Evolutionary conservation across 2,113 vertebrate species (phyloP).

Genomic region (Colossoma macropomum): DNA sequence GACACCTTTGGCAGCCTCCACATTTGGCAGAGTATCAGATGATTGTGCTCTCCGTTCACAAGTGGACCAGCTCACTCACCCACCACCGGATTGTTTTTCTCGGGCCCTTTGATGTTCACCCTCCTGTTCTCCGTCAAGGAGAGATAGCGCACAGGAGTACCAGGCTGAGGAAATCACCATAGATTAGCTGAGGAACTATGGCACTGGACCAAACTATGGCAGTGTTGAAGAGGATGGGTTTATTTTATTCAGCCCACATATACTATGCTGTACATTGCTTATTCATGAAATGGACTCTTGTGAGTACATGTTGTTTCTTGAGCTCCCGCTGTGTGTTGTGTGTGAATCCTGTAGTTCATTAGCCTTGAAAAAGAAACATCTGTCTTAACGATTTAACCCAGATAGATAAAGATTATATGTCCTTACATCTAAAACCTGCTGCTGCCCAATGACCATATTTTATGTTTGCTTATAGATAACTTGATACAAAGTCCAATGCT

Average conservation of each 20-base stretch:
- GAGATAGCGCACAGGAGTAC: conserved; percentile 6
- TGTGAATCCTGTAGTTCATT: neutral
- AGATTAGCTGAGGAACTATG: neutral
- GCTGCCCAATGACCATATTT: neutral
- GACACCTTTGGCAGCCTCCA: conserved; percentile 43
- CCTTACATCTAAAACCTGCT: neutral
- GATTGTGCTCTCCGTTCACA: conserved; percentile 20
- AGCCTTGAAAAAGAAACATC: conserved; percentile 4
- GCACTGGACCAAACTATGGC: neutral
- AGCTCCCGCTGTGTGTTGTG: neutral
- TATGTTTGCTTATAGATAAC: neutral
- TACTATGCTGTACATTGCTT: neutral
- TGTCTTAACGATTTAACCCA: conserved; percentile 15
- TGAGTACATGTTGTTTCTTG: neutral
- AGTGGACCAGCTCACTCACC: conserved; percentile 27
- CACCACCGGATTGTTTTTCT: conserved; percentile 23
- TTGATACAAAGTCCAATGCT: neutral
- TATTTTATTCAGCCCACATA: conserved; percentile 7
- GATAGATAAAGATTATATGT: neutral
- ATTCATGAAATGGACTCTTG: neutral
- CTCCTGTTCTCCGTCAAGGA: conserved; percentile 26
- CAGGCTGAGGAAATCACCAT: neutral
- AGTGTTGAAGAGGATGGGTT: neutral
- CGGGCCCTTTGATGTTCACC: conserved; percentile 39
- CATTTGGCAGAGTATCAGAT: conserved; percentile 44